These are phyloP conservation scores for Scaptomyza pallida DNA, from an alignment of 1,140 invertebrate genomes.

Conservation along the genomic window DNA sequence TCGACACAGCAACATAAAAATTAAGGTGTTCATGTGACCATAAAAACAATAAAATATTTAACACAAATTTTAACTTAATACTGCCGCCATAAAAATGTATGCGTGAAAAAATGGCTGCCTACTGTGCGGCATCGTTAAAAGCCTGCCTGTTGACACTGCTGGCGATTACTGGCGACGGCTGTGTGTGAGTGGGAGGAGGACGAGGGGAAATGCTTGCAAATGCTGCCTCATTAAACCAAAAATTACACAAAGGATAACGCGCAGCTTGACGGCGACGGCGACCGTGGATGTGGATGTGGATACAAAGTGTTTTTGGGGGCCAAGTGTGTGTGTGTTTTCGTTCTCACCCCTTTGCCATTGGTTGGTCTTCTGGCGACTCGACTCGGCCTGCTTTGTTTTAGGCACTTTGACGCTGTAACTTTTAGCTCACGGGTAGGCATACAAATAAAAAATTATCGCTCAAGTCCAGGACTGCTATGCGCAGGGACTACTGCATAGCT, in stretches of 20 bases:
- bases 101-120: constrained; percentile 65
- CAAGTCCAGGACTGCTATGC: constrained; percentile 55
- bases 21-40: constrained; percentile 72
- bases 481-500: constrained; percentile 52
- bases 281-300: no score
- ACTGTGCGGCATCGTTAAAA: constrained; percentile 47
- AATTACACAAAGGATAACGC: constrained; percentile 80
- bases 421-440: constrained; percentile 57
- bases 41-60: constrained; percentile 82
- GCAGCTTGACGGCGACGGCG: constrained; percentile 59
- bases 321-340: constrained; percentile 31
- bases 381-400: constrained; percentile 3
- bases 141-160: constrained; percentile 4
- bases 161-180: background rate
- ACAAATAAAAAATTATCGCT: constrained; percentile 80
- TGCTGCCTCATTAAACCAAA: constrained; percentile 79
- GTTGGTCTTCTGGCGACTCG: background rate
- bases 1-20: constrained; percentile 32
- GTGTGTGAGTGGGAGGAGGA: background rate
- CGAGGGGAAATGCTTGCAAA: constrained; percentile 32
- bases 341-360: constrained; percentile 33
- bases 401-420: constrained; percentile 46
- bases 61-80: constrained; percentile 82
- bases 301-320: constrained; percentile 54
- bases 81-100: constrained; percentile 69